Percentiles rank a stretch among this genome's conserved stretches.
phyloP scores from a whole-genome alignment of 2,888 invertebrate species.

The Catocala nupta region DNA sequence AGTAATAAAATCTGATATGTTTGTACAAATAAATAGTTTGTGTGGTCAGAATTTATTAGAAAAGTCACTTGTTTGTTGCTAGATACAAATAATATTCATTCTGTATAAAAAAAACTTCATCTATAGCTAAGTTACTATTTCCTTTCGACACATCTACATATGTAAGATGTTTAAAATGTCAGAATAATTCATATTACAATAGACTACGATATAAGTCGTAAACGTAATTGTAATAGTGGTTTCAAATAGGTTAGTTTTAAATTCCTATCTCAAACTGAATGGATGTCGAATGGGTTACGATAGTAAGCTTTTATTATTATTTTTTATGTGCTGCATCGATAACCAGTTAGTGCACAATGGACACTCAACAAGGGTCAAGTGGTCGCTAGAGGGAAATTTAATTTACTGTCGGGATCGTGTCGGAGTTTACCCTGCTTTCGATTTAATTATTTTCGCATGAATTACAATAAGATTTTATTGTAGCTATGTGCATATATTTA shows the following conservation, averaged over 20 bases:
- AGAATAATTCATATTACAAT: no score
- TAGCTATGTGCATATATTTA: constrained; percentile 27
- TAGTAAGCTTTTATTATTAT: constrained; percentile 27
- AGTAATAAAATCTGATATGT: no score
- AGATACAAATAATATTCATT: not conserved
- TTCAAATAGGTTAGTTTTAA: not conserved
- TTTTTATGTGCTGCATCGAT: constrained; percentile 69
- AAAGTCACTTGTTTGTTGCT: no score
- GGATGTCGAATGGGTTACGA: not conserved
- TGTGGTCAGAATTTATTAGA: no score
- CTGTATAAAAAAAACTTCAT: not conserved
- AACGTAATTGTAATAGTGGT: not conserved
- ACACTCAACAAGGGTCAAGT: constrained; percentile 72
- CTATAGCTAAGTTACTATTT: no score
- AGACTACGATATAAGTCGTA: no score
- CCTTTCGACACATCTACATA: no score
- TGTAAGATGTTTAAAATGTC: no score
- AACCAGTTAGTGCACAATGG: constrained; percentile 71
- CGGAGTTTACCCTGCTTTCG: constrained; percentile 61
- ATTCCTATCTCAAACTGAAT: not conserved
- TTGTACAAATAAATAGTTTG: no score
- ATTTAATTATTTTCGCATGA: constrained; percentile 73
- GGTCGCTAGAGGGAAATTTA: constrained; percentile 72
- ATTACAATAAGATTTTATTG: constrained; percentile 58
- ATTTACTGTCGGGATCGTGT: constrained; percentile 67